Conservation (phyloP, 2,113 vertebrate species). For the Paedocypris sp. region DNA sequence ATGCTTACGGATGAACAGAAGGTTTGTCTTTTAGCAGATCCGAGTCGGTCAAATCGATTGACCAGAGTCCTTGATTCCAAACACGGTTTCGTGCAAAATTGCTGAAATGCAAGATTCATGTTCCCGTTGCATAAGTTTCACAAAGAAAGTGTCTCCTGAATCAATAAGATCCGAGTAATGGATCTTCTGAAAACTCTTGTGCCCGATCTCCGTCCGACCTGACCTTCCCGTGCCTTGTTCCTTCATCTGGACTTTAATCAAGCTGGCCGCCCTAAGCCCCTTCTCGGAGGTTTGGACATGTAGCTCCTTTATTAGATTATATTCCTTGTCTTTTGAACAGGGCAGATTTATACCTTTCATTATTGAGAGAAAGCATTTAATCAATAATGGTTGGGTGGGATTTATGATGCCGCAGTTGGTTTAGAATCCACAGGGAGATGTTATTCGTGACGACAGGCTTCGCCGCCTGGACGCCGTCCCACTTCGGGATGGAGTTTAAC, state of each 20-base stretch:
- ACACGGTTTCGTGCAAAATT: constrained; percentile 35
- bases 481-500: not conserved
- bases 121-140: constrained; percentile 60
- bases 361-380: constrained; percentile 58
- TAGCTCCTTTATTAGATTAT: constrained; percentile 60
- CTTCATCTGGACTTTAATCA: constrained; percentile 38
- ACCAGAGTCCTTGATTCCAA: too few species aligned
- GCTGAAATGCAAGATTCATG: constrained; percentile 58
- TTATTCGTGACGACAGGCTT: constrained; percentile 42
- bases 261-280: constrained; percentile 37
- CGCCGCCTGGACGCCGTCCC: constrained; percentile 26
- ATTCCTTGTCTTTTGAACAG: constrained; percentile 48
- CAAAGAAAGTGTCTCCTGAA: constrained; percentile 49
- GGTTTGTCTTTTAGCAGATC: too few species aligned
- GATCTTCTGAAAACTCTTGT: constrained; percentile 43
- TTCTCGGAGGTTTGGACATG: constrained; percentile 39
- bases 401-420: constrained; percentile 42
- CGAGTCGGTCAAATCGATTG: too few species aligned
- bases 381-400: constrained; percentile 55
- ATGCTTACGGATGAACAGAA: too few species aligned
- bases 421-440: constrained; percentile 31
- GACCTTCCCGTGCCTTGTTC: not conserved
- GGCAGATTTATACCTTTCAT: constrained; percentile 54
- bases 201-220: not conserved
- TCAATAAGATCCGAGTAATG: constrained; percentile 61